Conservation (phyloP, 2,113 vertebrate species). For the Xiphophorus maculatus region DNA sequence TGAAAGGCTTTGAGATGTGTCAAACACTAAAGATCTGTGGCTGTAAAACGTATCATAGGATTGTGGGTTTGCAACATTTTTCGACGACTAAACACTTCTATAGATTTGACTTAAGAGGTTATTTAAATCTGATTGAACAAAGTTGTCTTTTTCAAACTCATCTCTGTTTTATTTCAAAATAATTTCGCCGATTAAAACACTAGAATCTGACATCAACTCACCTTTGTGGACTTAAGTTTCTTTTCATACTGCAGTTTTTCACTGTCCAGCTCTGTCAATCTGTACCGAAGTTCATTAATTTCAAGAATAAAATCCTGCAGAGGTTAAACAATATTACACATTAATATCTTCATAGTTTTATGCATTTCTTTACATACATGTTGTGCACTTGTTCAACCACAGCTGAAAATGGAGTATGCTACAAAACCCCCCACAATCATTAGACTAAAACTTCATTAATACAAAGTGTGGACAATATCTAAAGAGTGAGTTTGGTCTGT, state of each 20-base stretch:
- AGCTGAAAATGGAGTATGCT: no score
- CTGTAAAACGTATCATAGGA: neutral
- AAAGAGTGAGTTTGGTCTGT: no score
- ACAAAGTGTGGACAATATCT: no score
- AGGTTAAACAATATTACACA: constrained; percentile 5
- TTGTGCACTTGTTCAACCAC: neutral
- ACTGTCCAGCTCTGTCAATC: constrained; percentile 89
- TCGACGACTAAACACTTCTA: neutral
- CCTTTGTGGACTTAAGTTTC: constrained; percentile 94
- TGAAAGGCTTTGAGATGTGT: neutral
- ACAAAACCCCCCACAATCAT: no score
- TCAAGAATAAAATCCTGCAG: constrained; percentile 90
- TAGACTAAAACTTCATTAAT: no score
- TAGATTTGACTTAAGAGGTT: neutral
- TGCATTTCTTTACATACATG: neutral
- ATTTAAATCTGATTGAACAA: neutral
- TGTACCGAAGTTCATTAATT: constrained; percentile 89
- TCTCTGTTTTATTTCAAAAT: neutral
- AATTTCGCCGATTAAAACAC: neutral
- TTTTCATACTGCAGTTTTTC: constrained; percentile 94
- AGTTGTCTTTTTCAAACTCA: neutral
- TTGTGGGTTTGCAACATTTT: neutral
- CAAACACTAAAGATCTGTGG: neutral
- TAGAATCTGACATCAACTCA: constrained; percentile 69
- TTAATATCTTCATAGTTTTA: neutral